phyloP scores from a whole-genome alignment of 2,113 vertebrate species.

The human (Homo sapiens) region GRCh38 chr5:13675501-13676000 shows the following conservation, averaged over 20 bases:
- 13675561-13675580: neutral
- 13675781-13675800: neutral
- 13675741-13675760: neutral
- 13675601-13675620: neutral
- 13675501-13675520: neutral
- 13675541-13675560: neutral
- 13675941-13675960: neutral
- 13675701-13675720: neutral
- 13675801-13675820: neutral
- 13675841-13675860: neutral
- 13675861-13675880: neutral
- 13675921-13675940: neutral
- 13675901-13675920: neutral
- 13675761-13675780: neutral
- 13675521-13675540: neutral
- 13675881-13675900: neutral
- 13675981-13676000: neutral
- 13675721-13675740: fast-evolving
- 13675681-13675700: neutral
- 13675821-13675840: neutral
- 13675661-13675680: neutral
- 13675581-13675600: neutral
- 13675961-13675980: neutral
- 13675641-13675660: neutral
- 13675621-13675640: neutral